Percentiles rank a stretch among this genome's conserved stretches.
Evolutionary conservation across 2,113 vertebrate species (phyloP).

Genomic region (Tupaia tana): DNA sequence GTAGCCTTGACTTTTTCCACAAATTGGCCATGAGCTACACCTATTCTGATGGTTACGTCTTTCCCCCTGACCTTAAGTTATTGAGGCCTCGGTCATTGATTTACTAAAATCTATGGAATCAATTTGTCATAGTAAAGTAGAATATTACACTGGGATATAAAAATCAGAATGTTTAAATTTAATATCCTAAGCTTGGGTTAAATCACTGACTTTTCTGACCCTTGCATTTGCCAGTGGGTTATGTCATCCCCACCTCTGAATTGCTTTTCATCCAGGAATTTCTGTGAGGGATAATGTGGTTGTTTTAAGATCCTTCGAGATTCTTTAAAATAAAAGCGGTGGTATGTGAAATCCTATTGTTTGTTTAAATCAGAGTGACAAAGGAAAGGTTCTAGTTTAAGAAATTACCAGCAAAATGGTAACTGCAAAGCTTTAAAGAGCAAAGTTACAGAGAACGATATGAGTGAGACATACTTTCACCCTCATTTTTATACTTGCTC

Average conservation of each 20-base stretch:
- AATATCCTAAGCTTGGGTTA: not conserved
- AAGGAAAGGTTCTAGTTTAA: not conserved
- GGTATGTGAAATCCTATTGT: not conserved
- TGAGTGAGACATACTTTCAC: not conserved
- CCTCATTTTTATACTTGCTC: not conserved
- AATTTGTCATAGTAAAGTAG: not conserved
- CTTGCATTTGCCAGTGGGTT: not conserved
- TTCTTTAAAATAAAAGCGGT: not conserved
- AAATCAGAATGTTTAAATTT: not conserved
- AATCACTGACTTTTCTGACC: not conserved
- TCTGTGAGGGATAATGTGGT: not conserved
- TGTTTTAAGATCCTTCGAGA: not conserved
- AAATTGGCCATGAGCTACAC: not conserved
- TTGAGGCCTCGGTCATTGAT: not conserved
- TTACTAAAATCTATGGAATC: not conserved
- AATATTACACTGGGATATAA: fast-evolving
- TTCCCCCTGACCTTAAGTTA: not conserved
- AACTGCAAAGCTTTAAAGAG: not conserved
- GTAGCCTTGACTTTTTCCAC: not conserved
- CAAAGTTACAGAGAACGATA: not conserved
- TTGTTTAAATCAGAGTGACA: not conserved
- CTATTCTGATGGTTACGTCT: not conserved
- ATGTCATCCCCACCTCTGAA: not conserved
- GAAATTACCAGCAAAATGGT: not conserved
- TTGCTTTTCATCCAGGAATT: not conserved